Conservation (phyloP, 2,113 vertebrate genomes). For the Nyctereutes procyonoides region DNA sequence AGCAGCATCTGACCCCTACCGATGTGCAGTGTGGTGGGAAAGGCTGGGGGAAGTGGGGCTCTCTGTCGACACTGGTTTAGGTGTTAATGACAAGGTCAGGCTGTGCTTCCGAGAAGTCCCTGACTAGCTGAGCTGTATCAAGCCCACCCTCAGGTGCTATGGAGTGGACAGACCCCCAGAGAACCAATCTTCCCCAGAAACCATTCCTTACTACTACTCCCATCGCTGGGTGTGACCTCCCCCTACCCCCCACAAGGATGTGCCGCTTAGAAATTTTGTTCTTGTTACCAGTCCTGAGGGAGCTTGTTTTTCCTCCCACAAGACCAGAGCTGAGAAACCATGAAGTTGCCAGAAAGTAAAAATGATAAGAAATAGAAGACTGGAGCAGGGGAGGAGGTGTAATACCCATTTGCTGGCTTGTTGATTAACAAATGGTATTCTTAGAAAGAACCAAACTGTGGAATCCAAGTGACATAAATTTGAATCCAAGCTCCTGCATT, state of each 20-base stretch:
- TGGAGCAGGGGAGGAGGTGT: background rate
- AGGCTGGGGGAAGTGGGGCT: background rate
- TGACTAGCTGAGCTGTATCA: background rate
- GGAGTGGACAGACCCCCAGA: background rate
- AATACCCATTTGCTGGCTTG: background rate
- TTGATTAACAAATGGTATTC: background rate
- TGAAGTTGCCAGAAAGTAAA: slow-evolving; percentile 8
- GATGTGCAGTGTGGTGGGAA: background rate
- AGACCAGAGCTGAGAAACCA: background rate
- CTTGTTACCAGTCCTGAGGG: background rate
- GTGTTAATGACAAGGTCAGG: slow-evolving; percentile 4
- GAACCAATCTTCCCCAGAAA: background rate
- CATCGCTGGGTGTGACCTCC: background rate
- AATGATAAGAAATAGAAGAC: background rate
- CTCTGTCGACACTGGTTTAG: background rate
- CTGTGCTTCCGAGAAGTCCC: slow-evolving; percentile 19
- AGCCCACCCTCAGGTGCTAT: background rate
- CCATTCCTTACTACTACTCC: background rate
- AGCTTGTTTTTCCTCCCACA: background rate
- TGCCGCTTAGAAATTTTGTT: background rate
- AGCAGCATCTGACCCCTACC: background rate
- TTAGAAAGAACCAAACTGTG: background rate
- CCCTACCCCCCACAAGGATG: background rate
- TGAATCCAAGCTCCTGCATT: background rate
- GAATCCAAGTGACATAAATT: background rate